Base-by-base conservation (phyloP, 2,113 vertebrate species). In the Danio rerio region DNA sequence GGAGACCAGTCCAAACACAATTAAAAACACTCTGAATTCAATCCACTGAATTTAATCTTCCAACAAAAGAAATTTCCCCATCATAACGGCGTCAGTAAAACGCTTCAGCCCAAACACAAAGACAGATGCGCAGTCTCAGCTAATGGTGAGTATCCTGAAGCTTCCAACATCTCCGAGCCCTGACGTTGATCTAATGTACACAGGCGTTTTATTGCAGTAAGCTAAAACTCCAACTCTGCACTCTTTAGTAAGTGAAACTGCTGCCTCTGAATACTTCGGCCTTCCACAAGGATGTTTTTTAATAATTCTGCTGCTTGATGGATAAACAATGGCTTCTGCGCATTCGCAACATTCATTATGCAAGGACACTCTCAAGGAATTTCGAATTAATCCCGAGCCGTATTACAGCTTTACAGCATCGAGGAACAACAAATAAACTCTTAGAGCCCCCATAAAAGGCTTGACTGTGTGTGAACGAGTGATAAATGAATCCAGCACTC, bases 181-280 rank as follows among this genome's bases (percentile, higher is more conserved):
- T 78, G 62, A 66, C 58, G 43, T 70, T 73, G 20, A 53, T 72
- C 61, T 83, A 81, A 85, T 83, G 80, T 58, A 65, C 59, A 52
- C 31, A 40, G 55, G 56, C 16, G 59, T 79, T 85, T 81, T 74
- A 80, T 80, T 86, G 74, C 66, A 50, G 66, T 59, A 76, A 84
- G 84, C 86, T 84, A 79, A 56, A 75, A 80, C 71, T 73, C 79
- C 80, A 80, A 75, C 76, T 20, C 52, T 20, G 9, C 45, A 9
- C 59, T 42, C 84, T 70, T 79, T 65, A 69, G 69, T 62, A 68
- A 74, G 56, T 58, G 65, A 77, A 81, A 72, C 52, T 72, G 77
- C 40, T 75, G 78, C 47, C 13, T 52, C 75, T 80, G 74, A 53
- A 73, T 59, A 43, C 11, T 63, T 75, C 70, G 13, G 31, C 66